phyloP scores from a whole-genome alignment of 1,140 invertebrate species.

The Drosophila hydei region DNA sequence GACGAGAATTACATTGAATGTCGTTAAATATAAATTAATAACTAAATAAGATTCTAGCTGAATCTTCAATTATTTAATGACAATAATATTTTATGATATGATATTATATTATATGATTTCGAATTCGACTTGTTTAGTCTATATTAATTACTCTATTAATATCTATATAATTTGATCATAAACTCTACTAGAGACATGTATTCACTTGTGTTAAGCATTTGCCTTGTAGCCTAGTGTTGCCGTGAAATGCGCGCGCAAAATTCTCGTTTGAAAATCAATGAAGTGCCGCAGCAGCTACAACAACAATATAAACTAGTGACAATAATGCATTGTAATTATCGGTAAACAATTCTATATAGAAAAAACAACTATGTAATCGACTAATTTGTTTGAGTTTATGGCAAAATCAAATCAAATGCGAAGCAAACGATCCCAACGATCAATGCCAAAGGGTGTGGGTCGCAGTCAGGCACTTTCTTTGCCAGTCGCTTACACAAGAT shows the following conservation, averaged over 20 bases:
- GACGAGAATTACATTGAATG: not conserved
- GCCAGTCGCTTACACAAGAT: slow-evolving; percentile 31
- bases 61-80: too few relatives aligned
- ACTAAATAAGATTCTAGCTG: too few relatives aligned
- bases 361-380: slow-evolving; percentile 43
- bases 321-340: slow-evolving; percentile 71
- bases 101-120: too few relatives aligned
- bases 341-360: slow-evolving; percentile 51
- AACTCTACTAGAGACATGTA: not conserved
- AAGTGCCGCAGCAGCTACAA: slow-evolving; percentile 65
- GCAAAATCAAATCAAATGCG: slow-evolving; percentile 71
- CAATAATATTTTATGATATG: too few relatives aligned
- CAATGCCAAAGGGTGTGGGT: slow-evolving; percentile 41
- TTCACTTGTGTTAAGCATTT: not conserved
- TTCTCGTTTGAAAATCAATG: slow-evolving; percentile 70
- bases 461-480: slow-evolving; percentile 38
- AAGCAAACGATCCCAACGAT: slow-evolving; percentile 45
- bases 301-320: slow-evolving; percentile 27
- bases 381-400: slow-evolving; percentile 79
- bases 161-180: too few relatives aligned
- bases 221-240: slow-evolving; percentile 47
- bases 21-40: too few relatives aligned
- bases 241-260: slow-evolving; percentile 38
- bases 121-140: too few relatives aligned
- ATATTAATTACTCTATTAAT: not conserved